A percentile compares a stretch with the other conserved stretches of the same genome.
These are phyloP conservation scores for Diloba caeruleocephala DNA, from an alignment of 2,888 invertebrate genomes.

Conservation along the genomic window DNA sequence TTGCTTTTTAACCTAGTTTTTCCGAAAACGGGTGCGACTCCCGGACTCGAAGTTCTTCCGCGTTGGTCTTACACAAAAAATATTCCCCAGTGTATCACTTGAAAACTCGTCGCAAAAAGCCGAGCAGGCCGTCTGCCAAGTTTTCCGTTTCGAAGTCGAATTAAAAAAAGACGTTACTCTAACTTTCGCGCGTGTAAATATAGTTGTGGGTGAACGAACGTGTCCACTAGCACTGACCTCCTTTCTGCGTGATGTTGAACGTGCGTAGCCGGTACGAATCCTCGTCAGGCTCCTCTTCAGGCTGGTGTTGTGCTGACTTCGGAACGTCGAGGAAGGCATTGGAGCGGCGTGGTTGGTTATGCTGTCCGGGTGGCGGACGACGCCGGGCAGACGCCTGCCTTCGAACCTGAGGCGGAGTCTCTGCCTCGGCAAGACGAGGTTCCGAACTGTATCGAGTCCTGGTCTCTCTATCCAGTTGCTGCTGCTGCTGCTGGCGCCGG, in stretches of 20 bases:
- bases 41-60: conserved; percentile 52
- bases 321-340: conserved; percentile 93
- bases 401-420: conserved; percentile 91
- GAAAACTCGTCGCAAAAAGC: conserved; percentile 53
- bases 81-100: conserved; percentile 59
- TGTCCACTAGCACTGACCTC: conserved; percentile 89
- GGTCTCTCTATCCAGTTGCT: conserved; percentile 85
- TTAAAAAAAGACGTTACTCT: conserved; percentile 72
- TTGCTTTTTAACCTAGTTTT: conserved; percentile 66
- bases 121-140: conserved; percentile 77
- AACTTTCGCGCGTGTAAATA: conserved; percentile 73
- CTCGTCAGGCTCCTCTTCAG: conserved; percentile 92
- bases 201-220: conserved; percentile 81
- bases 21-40: conserved; percentile 48
- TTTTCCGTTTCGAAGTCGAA: conserved; percentile 69
- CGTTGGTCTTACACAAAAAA: conserved; percentile 46
- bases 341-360: conserved; percentile 90
- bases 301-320: conserved; percentile 69
- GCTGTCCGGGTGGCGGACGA: conserved; percentile 83
- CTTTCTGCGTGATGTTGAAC: conserved; percentile 97
- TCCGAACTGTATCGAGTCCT: conserved; percentile 91
- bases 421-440: conserved; percentile 91
- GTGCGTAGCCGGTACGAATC: conserved; percentile 97
- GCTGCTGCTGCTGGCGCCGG: conserved; percentile 81
- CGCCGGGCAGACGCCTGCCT: conserved; percentile 90